These are phyloP conservation scores for Rhaphigaster nebulosa DNA, from an alignment of 2,888 invertebrate genomes.

Conservation along the genomic window DNA sequence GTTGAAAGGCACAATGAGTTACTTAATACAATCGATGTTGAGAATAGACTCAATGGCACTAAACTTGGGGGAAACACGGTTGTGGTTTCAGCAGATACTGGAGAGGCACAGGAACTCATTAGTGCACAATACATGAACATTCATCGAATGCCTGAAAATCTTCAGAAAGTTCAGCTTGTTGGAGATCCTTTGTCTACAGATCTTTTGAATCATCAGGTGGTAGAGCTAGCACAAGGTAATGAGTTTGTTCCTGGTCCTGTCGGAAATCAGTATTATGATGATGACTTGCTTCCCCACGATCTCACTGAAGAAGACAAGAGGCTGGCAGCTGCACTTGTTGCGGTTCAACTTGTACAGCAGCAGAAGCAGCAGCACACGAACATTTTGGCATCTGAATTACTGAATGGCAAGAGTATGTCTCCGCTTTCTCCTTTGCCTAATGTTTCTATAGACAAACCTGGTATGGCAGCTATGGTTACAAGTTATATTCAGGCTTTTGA, in stretches of 20 bases:
- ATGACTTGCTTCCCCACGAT: constrained; percentile 68
- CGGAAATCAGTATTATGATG: constrained; percentile 65
- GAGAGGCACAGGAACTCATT: constrained; percentile 63
- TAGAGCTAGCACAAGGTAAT: constrained; percentile 64
- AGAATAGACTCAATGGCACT: constrained; percentile 56
- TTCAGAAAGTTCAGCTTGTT: constrained; percentile 65
- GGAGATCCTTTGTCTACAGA: constrained; percentile 64
- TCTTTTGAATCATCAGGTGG: constrained; percentile 66
- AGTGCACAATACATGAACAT: constrained; percentile 69
- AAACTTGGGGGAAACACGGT: constrained; percentile 60
- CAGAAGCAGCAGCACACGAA: constrained; percentile 71
- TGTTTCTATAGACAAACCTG: constrained; percentile 66
- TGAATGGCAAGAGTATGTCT: constrained; percentile 64
- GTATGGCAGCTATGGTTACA: constrained; percentile 66
- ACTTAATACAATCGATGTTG: constrained; percentile 59
- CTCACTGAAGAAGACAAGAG: constrained; percentile 75
- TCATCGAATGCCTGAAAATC: constrained; percentile 67
- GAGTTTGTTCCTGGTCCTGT: constrained; percentile 67
- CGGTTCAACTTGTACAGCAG: constrained; percentile 75
- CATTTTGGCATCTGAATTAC: constrained; percentile 64
- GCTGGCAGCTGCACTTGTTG: constrained; percentile 75
- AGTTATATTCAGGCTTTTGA: constrained; percentile 67
- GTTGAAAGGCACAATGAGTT: constrained; percentile 61
- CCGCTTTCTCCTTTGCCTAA: constrained; percentile 64
- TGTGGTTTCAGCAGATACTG: constrained; percentile 61